A percentile compares a stretch with the other conserved stretches of the same genome.
Evolutionary conservation across 1,140 invertebrate species (phyloP).

Genomic region (Vanessa atalanta): DNA sequence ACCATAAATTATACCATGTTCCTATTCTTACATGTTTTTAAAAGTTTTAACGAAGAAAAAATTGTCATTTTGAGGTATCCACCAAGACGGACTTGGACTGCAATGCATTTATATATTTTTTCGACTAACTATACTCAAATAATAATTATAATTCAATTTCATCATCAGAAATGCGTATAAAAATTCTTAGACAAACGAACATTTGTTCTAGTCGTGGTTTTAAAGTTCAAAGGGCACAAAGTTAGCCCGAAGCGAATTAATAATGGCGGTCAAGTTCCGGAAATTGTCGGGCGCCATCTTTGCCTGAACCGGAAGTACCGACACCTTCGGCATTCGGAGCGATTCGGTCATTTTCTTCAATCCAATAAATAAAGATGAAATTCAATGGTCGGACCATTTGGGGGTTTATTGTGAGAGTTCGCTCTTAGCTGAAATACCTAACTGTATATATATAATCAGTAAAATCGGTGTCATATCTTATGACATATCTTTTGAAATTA

Average conservation of each 20-base stretch:
- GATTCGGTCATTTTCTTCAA: slow-evolving; percentile 44
- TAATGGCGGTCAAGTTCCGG: slow-evolving; percentile 54
- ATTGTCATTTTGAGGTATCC: too few species aligned
- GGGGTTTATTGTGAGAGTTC: slow-evolving; percentile 23
- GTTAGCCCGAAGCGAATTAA: slow-evolving; percentile 40
- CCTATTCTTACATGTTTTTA: too few species aligned
- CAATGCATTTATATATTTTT: too few species aligned
- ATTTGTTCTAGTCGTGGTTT: slow-evolving; percentile 8
- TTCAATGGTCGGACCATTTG: slow-evolving; percentile 43
- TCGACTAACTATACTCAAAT: too few species aligned
- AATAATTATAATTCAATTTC: too few species aligned
- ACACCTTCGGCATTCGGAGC: slow-evolving; percentile 47
- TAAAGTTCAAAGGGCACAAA: slow-evolving; percentile 18
- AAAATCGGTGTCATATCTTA: too few species aligned
- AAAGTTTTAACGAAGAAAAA: too few species aligned
- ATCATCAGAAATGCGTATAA: neutral
- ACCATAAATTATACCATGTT: too few species aligned
- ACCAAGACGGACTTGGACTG: too few species aligned
- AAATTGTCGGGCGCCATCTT: slow-evolving; percentile 51
- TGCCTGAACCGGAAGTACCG: slow-evolving; percentile 41
- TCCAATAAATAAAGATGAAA: slow-evolving; percentile 56
- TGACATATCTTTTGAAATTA: too few species aligned
- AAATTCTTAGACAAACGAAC: slow-evolving; percentile 3
- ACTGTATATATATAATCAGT: neutral
- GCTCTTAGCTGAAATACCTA: neutral